These are phyloP conservation scores for Limnephilus rhombicus DNA, from an alignment of 2,888 invertebrate genomes.

Conservation along the genomic window DNA sequence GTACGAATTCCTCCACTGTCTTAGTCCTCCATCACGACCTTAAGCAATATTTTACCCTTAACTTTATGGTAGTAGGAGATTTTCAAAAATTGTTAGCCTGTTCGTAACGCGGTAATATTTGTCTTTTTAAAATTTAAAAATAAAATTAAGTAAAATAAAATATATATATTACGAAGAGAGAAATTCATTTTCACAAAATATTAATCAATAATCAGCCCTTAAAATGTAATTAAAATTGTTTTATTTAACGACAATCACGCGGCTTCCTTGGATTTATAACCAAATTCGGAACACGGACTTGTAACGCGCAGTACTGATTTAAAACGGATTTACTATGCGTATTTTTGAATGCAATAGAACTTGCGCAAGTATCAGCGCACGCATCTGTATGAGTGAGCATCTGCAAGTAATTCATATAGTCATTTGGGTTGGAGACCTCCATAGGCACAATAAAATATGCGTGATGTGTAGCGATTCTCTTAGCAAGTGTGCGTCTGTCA, in stretches of 20 bases:
- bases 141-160: too few species aligned
- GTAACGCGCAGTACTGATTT: constrained; percentile 59
- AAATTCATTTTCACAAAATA: too few species aligned
- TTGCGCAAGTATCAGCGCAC: background rate
- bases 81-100: too few species aligned
- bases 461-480: background rate
- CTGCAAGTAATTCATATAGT: constrained; percentile 2
- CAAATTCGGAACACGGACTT: constrained; percentile 61
- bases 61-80: too few species aligned
- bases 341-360: constrained; percentile 7
- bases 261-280: constrained; percentile 51
- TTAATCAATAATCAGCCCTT: background rate
- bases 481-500: background rate
- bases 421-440: background rate
- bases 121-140: too few species aligned
- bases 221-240: background rate
- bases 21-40: too few species aligned
- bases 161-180: too few species aligned
- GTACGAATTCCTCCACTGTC: too few species aligned
- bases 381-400: background rate
- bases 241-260: background rate
- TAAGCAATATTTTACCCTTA: too few species aligned
- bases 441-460: background rate
- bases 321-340: constrained; percentile 30
- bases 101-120: too few species aligned